Evolutionary conservation across 1,140 invertebrate species (phyloP).

Genomic region (Cotesia glomerata): DNA sequence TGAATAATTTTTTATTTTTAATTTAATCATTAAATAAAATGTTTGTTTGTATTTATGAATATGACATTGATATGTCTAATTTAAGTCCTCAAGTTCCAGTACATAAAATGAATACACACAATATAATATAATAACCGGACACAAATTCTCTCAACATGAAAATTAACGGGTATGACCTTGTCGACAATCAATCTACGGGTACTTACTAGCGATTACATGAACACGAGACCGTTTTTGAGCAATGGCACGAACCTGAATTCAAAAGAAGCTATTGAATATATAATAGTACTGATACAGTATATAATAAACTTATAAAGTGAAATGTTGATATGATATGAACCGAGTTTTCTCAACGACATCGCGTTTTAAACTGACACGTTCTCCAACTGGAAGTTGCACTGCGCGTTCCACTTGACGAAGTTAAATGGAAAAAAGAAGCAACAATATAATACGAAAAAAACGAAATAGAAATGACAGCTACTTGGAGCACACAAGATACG

Average conservation of each 20-base stretch:
- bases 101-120: background rate
- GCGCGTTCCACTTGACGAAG: slow-evolving; percentile 40
- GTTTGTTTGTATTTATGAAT: too few relatives aligned
- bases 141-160: background rate
- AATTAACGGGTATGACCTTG: background rate
- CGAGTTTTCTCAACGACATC: slow-evolving; percentile 17
- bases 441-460: background rate
- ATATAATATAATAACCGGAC: background rate
- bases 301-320: too few relatives aligned
- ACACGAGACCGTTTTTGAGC: background rate
- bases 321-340: too few relatives aligned
- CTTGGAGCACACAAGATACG: background rate
- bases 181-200: background rate
- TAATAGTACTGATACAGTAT: too few relatives aligned
- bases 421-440: slow-evolving; percentile 17
- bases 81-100: background rate
- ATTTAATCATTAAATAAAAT: too few relatives aligned
- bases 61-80: too few relatives aligned
- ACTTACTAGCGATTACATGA: slow-evolving; percentile 32
- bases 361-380: slow-evolving; percentile 47
- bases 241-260: background rate
- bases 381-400: slow-evolving; percentile 25
- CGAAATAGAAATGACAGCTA: too few relatives aligned
- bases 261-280: too few relatives aligned
- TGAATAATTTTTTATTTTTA: too few relatives aligned